These are phyloP conservation scores for Tenualosa ilisha DNA, from an alignment of 2,797 vertebrate species.

Conservation along the genomic window DNA sequence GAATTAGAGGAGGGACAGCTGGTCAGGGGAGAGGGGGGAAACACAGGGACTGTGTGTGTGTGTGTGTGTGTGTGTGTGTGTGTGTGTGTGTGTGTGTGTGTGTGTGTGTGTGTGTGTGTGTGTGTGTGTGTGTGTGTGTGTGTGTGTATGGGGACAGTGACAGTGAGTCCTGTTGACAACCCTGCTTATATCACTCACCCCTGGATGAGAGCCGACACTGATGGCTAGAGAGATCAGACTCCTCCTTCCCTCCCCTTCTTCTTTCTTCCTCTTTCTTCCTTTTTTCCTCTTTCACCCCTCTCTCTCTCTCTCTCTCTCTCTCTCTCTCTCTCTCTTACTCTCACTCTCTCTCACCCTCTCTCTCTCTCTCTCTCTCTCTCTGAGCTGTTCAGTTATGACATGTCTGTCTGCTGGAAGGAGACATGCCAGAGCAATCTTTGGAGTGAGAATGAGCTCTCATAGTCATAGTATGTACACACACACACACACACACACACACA, in stretches of 20 bases:
- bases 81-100: slow-evolving; percentile 55
- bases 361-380: slow-evolving; percentile 36
- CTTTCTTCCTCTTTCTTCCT: background rate
- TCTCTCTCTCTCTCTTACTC: slow-evolving; percentile 44
- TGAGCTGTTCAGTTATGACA: slow-evolving; percentile 70
- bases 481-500: slow-evolving; percentile 50
- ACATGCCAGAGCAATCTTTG: slow-evolving; percentile 68
- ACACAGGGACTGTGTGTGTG: background rate
- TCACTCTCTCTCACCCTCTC: slow-evolving; percentile 17
- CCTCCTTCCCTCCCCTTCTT: background rate
- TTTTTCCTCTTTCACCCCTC: background rate
- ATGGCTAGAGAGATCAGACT: slow-evolving; percentile 50
- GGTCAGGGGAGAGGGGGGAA: background rate
- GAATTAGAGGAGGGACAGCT: background rate
- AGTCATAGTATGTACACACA: slow-evolving; percentile 50
- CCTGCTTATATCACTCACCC: slow-evolving; percentile 67
- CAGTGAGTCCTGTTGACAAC: slow-evolving; percentile 67
- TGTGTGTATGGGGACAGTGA: slow-evolving; percentile 60
- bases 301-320: slow-evolving; percentile 9
- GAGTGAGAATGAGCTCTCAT: slow-evolving; percentile 64
- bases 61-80: background rate
- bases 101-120: slow-evolving; percentile 5
- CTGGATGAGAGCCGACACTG: slow-evolving; percentile 62
- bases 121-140: slow-evolving; percentile 27
- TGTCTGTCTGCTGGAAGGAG: slow-evolving; percentile 66